Conservation (phyloP, 2,888 invertebrate genomes). For the Cosmopolites sordidus region DNA sequence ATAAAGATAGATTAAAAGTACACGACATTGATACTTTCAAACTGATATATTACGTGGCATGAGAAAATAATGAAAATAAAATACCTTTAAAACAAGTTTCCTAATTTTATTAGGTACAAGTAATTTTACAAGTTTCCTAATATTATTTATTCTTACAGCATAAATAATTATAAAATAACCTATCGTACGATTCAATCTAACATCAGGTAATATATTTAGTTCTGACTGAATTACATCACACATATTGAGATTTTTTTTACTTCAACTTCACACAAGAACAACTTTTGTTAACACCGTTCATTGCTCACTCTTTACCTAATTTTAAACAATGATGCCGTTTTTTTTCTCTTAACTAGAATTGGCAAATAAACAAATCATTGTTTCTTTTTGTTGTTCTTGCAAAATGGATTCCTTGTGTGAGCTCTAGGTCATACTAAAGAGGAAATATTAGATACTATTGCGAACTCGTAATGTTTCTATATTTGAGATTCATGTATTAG, state of each 20-base stretch:
- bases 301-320: slow-evolving; percentile 4
- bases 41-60: background rate
- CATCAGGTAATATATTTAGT: background rate
- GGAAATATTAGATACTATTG: too few relatives aligned
- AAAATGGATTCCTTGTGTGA: too few relatives aligned
- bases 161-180: too few relatives aligned
- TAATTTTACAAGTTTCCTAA: too few relatives aligned
- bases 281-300: background rate
- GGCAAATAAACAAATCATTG: slow-evolving; percentile 3
- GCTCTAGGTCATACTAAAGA: too few relatives aligned
- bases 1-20: slow-evolving; percentile 2
- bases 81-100: too few relatives aligned
- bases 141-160: too few relatives aligned
- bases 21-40: slow-evolving; percentile 10
- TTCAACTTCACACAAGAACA: background rate
- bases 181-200: too few relatives aligned
- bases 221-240: background rate
- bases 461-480: too few relatives aligned
- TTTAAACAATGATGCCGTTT: slow-evolving; percentile 1
- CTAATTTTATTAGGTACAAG: too few relatives aligned
- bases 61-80: too few relatives aligned
- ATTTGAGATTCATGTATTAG: too few relatives aligned
- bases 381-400: background rate
- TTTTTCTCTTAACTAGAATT: slow-evolving; percentile 2
- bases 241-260: background rate